These are phyloP conservation scores for Macrostomum lignano DNA, from an alignment of 1,140 invertebrate species.

Conservation along the genomic window DNA sequence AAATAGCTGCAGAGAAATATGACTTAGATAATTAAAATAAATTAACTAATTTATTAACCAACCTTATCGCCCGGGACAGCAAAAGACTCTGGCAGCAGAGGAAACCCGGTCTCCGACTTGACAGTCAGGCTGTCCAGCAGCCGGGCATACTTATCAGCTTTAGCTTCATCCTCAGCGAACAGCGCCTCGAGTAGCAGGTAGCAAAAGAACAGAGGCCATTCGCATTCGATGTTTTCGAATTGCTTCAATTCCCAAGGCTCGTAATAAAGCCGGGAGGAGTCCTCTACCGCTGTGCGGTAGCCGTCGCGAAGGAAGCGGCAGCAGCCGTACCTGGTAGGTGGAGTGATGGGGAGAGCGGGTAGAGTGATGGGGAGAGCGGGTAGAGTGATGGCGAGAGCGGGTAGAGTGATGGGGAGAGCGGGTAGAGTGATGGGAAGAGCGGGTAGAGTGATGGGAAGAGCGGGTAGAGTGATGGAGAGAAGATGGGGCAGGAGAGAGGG, in stretches of 20 bases:
- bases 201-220: constrained; percentile 95
- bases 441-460: no score
- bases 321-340: constrained; percentile 79
- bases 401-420: no score
- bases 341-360: no score
- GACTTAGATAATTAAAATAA: no score
- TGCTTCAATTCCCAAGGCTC: constrained; percentile 84
- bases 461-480: no score
- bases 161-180: constrained; percentile 40
- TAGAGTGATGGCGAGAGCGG: no score
- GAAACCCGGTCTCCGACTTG: no score
- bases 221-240: constrained; percentile 98
- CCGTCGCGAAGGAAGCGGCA: constrained; percentile 83
- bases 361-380: no score
- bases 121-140: constrained; percentile 2
- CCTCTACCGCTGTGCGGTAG: constrained; percentile 77
- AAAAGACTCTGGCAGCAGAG: constrained; percentile 75
- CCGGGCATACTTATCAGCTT: neutral
- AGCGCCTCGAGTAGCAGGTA: constrained; percentile 73
- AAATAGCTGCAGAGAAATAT: no score
- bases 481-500: no score
- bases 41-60: no score
- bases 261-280: constrained; percentile 67
- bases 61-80: constrained; percentile 42
- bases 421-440: no score